Percentiles rank a stretch among this genome's conserved stretches.
Conservation (phyloP, 92 coral and sea anemone species). For the Epizoanthus stellaris region DNA sequence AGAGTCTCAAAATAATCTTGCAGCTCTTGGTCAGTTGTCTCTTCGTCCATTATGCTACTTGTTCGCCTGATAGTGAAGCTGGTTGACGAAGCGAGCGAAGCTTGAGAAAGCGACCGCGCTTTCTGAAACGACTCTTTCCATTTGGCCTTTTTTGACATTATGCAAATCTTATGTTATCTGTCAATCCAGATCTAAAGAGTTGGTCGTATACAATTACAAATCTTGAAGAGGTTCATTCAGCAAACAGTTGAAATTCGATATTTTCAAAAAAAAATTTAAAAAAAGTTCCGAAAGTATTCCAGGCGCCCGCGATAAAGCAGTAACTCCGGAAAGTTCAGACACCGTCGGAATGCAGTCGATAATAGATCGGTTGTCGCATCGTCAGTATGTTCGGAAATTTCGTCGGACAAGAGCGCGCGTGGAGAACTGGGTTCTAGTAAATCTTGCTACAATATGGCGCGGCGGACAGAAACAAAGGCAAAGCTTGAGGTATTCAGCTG, state of each 20-base stretch:
- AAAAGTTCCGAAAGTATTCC: background rate
- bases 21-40: constrained; percentile 79
- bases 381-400: background rate
- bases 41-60: constrained; percentile 81
- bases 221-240: background rate
- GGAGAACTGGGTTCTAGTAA: too few relatives aligned
- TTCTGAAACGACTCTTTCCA: constrained; percentile 90
- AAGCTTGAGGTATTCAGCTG: background rate
- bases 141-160: constrained; percentile 67
- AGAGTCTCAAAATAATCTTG: constrained; percentile 82
- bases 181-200: background rate
- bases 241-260: background rate
- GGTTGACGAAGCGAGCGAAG: constrained; percentile 40
- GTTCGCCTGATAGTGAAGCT: constrained; percentile 40
- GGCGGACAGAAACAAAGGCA: too few relatives aligned
- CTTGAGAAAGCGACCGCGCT: constrained; percentile 74
- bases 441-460: too few relatives aligned
- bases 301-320: background rate
- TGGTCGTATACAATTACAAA: background rate
- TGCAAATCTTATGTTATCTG: constrained; percentile 19
- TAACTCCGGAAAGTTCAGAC: background rate
- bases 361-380: background rate
- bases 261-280: background rate
- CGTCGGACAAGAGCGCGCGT: background rate
- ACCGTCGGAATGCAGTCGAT: constrained; percentile 31